Percentiles rank a stretch among this genome's conserved stretches.
These are phyloP conservation scores for Drosophila lowei DNA, from an alignment of 1,140 invertebrate species.

Conservation along the genomic window DNA sequence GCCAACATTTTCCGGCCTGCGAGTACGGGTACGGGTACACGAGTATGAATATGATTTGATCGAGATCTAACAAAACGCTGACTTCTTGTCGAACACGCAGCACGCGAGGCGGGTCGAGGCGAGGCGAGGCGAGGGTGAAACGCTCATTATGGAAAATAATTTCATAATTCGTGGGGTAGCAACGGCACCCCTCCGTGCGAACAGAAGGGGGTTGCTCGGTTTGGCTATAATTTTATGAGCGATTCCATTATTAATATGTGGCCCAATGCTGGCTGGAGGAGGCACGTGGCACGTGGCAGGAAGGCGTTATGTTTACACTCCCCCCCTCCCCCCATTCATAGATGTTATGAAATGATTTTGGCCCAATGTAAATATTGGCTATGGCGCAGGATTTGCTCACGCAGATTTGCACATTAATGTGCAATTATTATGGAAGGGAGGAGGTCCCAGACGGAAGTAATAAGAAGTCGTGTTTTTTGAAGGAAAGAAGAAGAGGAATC, in stretches of 20 bases:
- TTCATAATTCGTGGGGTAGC: slow-evolving; percentile 70
- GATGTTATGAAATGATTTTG: slow-evolving; percentile 77
- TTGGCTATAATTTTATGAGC: slow-evolving; percentile 80
- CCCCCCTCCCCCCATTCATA: slow-evolving; percentile 18
- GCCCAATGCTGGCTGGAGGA: slow-evolving; percentile 48
- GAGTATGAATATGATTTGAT: slow-evolving; percentile 71
- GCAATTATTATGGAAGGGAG: slow-evolving; percentile 52
- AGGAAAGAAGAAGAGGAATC: too few species aligned
- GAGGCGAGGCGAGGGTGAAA: slow-evolving; percentile 20
- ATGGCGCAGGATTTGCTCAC: slow-evolving; percentile 57
- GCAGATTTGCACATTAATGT: slow-evolving; percentile 63
- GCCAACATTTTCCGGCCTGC: slow-evolving; percentile 67
- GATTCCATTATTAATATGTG: slow-evolving; percentile 80
- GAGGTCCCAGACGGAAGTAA: slow-evolving; percentile 56
- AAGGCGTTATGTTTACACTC: slow-evolving; percentile 82
- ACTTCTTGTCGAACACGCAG: slow-evolving; percentile 48
- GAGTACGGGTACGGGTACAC: slow-evolving; percentile 67
- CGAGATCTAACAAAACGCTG: slow-evolving; percentile 53
- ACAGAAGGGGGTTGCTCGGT: slow-evolving; percentile 51
- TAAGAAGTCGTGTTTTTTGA: slow-evolving; percentile 44
- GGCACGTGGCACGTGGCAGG: slow-evolving; percentile 64
- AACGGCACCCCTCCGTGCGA: slow-evolving; percentile 49
- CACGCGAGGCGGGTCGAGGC: too few species aligned
- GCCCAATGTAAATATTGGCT: slow-evolving; percentile 68
- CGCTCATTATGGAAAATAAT: slow-evolving; percentile 74